Evolutionary conservation across 2,888 invertebrate species (phyloP).

Genomic region (Automeris io): DNA sequence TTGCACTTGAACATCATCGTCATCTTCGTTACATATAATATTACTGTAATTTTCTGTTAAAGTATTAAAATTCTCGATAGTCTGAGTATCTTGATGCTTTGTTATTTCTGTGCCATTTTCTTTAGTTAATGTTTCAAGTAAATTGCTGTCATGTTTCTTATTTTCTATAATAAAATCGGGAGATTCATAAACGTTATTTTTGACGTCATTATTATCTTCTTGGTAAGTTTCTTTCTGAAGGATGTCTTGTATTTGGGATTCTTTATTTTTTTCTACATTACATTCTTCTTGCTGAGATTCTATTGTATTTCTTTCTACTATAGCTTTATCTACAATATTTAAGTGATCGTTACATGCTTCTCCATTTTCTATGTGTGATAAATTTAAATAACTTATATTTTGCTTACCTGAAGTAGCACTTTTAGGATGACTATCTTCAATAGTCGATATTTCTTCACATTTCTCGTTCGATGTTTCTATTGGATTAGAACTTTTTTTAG

Average conservation of each 20-base stretch:
- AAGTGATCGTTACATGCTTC: conserved; percentile 4
- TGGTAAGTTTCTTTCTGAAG: not conserved
- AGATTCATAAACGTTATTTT: conserved; percentile 1
- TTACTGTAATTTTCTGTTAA: conserved; percentile 60
- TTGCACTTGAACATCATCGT: conserved; percentile 74
- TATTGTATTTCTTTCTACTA: not conserved
- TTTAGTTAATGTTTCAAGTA: not conserved
- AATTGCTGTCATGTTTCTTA: not conserved
- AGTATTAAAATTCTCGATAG: not conserved
- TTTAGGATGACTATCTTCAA: conserved; percentile 2
- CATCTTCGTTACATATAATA: conserved; percentile 64
- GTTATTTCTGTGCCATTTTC: not conserved
- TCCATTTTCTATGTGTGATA: conserved; percentile 6
- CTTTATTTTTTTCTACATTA: conserved; percentile 2
- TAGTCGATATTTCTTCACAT: not conserved
- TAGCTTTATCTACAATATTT: not conserved
- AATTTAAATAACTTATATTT: not conserved
- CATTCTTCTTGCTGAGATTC: not conserved
- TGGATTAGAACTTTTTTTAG: conserved; percentile 3
- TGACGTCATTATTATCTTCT: conserved; percentile 21
- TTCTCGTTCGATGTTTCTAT: not conserved
- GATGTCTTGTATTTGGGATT: conserved; percentile 15
- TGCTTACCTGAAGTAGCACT: conserved; percentile 2
- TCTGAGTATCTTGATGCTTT: not conserved
- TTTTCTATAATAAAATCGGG: not conserved